Evolutionary conservation across 2,113 vertebrate genomes (phyloP).

Genomic region (Athene noctua): DNA sequence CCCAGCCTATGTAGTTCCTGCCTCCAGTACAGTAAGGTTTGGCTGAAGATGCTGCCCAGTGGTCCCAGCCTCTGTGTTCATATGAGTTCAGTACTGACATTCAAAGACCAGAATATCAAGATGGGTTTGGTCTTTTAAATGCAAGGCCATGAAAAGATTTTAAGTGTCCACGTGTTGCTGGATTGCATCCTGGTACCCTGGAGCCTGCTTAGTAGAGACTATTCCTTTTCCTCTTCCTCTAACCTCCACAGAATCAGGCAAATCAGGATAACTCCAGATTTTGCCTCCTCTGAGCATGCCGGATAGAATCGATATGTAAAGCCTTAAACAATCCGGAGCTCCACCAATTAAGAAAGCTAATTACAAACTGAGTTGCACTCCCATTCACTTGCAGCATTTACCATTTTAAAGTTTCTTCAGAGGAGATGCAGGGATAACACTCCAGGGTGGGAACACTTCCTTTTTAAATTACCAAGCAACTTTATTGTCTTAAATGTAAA

Average conservation of each 20-base stretch:
- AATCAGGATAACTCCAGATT: not conserved
- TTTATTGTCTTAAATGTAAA: constrained; percentile 59
- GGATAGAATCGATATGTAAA: constrained; percentile 39
- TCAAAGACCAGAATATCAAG: not conserved
- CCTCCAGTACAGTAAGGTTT: not conserved
- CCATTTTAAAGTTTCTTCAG: constrained; percentile 23
- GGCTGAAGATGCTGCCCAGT: not conserved
- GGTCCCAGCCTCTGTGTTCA: not conserved
- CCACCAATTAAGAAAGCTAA: constrained; percentile 11
- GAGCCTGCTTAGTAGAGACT: not conserved
- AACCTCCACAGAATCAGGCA: not conserved
- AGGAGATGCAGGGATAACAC: constrained; percentile 22
- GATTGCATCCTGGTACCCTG: not conserved
- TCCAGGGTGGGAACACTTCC: constrained; percentile 30
- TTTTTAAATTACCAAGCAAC: constrained; percentile 37
- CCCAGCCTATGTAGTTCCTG: not conserved
- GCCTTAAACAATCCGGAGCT: not conserved
- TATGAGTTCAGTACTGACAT: not conserved
- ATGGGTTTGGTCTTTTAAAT: not conserved
- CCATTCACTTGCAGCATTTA: constrained; percentile 50
- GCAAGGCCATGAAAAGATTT: not conserved
- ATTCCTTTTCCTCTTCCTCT: not conserved
- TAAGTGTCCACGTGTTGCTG: not conserved
- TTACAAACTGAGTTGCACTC: not conserved
- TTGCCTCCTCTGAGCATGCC: not conserved